phyloP scores from a whole-genome alignment of 2,797 vertebrate species.

The Artibeus lituratus region DNA sequence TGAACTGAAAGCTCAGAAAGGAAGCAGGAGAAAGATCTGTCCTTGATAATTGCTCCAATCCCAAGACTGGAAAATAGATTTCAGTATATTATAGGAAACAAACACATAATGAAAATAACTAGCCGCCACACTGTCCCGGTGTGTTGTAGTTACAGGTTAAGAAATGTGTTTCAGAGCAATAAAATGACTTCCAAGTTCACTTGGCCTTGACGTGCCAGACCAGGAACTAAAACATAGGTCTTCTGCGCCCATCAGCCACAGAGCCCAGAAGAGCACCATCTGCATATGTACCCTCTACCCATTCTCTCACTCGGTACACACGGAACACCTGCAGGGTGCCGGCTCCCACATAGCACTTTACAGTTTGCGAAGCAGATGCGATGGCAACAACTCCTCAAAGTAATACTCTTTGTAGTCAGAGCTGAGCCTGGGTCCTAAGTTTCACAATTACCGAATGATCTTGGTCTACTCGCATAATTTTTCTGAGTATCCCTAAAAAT shows the following conservation, averaged over 20 bases:
- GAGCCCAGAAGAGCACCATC: fast-evolving
- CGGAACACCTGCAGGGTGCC: not conserved
- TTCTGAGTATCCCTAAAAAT: not conserved
- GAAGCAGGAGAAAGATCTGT: not conserved
- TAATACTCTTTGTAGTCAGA: not conserved
- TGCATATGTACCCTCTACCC: not conserved
- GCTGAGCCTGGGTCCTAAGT: not conserved
- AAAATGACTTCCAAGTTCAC: not conserved
- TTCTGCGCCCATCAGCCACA: not conserved
- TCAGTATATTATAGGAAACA: not conserved
- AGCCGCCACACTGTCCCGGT: too few species aligned
- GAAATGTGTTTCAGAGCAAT: not conserved
- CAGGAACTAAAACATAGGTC: not conserved
- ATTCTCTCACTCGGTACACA: not conserved
- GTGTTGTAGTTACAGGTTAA: not conserved
- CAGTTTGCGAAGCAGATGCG: not conserved
- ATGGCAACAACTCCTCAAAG: not conserved
- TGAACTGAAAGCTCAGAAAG: not conserved
- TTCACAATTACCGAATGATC: not conserved
- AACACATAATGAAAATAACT: not conserved
- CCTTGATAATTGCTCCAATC: not conserved
- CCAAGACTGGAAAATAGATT: not conserved
- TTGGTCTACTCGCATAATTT: not conserved
- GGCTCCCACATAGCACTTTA: fast-evolving
- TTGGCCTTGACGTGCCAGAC: not conserved